Evolutionary conservation across 2,888 invertebrate species (phyloP).

Genomic region (Sipha maydis): DNA sequence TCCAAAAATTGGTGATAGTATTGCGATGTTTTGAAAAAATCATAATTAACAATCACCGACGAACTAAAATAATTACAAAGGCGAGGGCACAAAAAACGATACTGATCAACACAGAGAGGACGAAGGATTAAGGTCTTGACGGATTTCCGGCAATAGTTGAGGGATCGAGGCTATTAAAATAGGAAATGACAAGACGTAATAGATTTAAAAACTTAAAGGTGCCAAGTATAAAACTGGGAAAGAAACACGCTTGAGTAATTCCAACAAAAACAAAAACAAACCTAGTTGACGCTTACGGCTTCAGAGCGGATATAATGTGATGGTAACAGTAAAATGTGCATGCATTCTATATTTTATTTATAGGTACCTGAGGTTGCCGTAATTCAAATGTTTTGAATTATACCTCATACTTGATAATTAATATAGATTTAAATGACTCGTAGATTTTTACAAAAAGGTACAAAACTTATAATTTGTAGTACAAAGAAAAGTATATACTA

Average conservation of each 20-base stretch:
- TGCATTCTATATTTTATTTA: too few relatives aligned
- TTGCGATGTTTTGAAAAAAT: not conserved
- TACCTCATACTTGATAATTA: too few relatives aligned
- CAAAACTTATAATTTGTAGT: too few relatives aligned
- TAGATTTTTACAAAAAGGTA: too few relatives aligned
- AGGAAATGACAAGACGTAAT: not conserved
- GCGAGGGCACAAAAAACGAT: not conserved
- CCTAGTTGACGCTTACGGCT: too few relatives aligned
- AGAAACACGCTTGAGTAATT: not conserved
- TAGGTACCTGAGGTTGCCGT: too few relatives aligned
- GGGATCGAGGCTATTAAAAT: not conserved
- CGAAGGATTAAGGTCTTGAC: not conserved
- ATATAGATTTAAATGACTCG: too few relatives aligned
- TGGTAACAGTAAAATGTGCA: too few relatives aligned
- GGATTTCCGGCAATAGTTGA: slow-evolving; percentile 1
- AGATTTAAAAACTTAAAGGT: not conserved
- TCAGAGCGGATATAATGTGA: too few relatives aligned
- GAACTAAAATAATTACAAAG: not conserved
- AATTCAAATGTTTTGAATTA: too few relatives aligned
- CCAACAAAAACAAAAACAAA: not conserved
- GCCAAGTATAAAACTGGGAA: not conserved
- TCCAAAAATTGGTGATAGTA: too few relatives aligned
- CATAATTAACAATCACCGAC: not conserved
- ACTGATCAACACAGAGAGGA: not conserved
- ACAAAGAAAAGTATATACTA: too few relatives aligned